Base-by-base conservation (phyloP, 2,113 vertebrate species). In the Actenoides hombroni region DNA sequence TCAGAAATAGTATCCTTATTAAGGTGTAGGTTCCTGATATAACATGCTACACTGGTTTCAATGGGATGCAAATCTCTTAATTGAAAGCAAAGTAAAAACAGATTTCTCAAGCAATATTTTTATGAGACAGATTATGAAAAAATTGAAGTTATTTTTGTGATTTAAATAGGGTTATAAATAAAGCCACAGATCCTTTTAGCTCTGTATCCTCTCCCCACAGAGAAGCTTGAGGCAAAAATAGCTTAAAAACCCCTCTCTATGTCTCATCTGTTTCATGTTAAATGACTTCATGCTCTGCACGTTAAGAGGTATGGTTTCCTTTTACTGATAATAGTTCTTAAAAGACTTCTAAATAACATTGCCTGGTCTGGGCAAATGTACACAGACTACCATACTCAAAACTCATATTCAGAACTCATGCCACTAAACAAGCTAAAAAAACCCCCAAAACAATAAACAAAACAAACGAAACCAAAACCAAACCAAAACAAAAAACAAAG, bases 131-230 rank as follows among this genome's bases (percentile, higher is more conserved):
- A 14, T 92, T 84, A 84, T 70, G 63, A 93, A 81, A 87, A 95
- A 78, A 73, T 6, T 51, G 35, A 4, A 71, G 8, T 35, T 90
- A 86, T 92, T 94, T 97, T 76, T 93, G 14, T 71, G 25, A 77
- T 87, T 93, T 95, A 86, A 92, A 92, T 85, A 13, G 74, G 8
- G 29, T 71, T 96, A 80, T 89, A 91, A 93, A 94, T 95, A 96
- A 83, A 94, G 33, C 39, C 69, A 82, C 23, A 46, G 40, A 94
- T 91, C 59, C 46, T 76, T 96, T 84, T 85, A 84, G 88, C 57
- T 95, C 64, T 68, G 18, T 86, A 57, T 81, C 25, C 13, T 71
- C 20, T 95, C 14, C 39, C 59, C 53, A 74, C 29, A 85, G 56
- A 90, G 74, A 95, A 86, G 77, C 80, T 51, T 87, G 26, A 95